phyloP scores from a whole-genome alignment of 2,113 vertebrate species.

The Nannospalax galili region DNA sequence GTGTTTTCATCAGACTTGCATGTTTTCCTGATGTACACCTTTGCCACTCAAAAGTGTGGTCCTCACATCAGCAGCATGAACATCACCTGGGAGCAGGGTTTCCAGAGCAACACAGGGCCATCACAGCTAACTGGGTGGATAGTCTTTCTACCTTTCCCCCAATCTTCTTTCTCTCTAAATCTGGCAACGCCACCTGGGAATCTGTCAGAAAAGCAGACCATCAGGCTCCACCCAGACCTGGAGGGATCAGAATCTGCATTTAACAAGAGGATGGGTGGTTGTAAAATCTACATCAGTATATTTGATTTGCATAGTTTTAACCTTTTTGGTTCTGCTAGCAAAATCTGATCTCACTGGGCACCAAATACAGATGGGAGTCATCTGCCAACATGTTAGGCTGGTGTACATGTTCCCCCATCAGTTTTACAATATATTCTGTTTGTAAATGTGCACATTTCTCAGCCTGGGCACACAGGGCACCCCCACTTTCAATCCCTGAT shows the following conservation, averaged over 20 bases:
- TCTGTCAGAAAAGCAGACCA: slow-evolving; percentile 1
- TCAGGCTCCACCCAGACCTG: neutral
- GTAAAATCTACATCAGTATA: slow-evolving; percentile 19
- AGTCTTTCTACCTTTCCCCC: neutral
- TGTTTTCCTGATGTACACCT: slow-evolving; percentile 46
- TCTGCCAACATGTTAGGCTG: neutral
- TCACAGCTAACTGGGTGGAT: neutral
- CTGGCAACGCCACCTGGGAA: slow-evolving; percentile 13
- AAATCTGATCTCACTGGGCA: slow-evolving; percentile 34
- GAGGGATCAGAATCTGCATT: slow-evolving; percentile 33
- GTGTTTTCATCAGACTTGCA: slow-evolving; percentile 32
- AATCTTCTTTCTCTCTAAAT: neutral
- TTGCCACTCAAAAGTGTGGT: slow-evolving; percentile 54
- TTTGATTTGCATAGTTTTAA: neutral
- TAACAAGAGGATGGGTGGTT: slow-evolving; percentile 15
- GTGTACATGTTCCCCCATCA: neutral
- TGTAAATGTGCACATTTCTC: neutral
- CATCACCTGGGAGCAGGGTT: neutral
- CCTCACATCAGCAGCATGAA: neutral
- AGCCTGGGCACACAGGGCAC: neutral
- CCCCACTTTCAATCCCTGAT: neutral
- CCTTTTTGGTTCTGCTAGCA: slow-evolving; percentile 31
- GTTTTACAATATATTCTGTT: neutral
- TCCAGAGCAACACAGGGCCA: slow-evolving; percentile 26
- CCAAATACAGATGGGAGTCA: neutral